These are phyloP conservation scores for Entosphenus tridentatus DNA, from an alignment of 2,113 vertebrate species.

Conservation along the genomic window DNA sequence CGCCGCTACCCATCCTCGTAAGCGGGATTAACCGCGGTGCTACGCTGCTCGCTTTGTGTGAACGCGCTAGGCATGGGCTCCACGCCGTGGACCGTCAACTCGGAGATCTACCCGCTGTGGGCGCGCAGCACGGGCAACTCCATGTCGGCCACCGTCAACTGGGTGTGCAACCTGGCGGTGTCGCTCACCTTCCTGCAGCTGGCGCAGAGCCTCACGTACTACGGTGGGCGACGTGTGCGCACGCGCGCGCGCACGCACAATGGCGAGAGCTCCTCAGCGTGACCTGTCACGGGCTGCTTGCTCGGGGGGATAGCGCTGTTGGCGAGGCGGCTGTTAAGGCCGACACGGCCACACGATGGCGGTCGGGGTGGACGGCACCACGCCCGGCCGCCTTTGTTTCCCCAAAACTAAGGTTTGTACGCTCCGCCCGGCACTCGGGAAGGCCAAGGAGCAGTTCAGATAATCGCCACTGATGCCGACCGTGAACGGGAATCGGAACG, in stretches of 20 bases:
- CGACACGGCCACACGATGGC: background rate
- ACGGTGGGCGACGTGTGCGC: slow-evolving; percentile 29
- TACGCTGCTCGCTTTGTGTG: background rate
- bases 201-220: slow-evolving; percentile 78
- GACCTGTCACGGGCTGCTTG: background rate
- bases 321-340: background rate
- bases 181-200: slow-evolving; percentile 80
- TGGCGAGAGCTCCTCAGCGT: background rate
- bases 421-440: too few relatives aligned
- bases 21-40: too few relatives aligned
- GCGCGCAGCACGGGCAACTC: slow-evolving; percentile 93
- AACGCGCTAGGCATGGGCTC: slow-evolving; percentile 56
- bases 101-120: slow-evolving; percentile 95
- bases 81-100: slow-evolving; percentile 97
- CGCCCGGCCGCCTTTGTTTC: too few relatives aligned
- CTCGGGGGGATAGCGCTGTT: background rate
- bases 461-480: too few relatives aligned
- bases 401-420: too few relatives aligned
- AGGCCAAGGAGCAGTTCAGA: too few relatives aligned
- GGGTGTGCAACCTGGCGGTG: slow-evolving; percentile 81
- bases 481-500: too few relatives aligned
- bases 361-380: background rate
- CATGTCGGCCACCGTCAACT: slow-evolving; percentile 74
- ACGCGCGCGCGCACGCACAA: background rate
- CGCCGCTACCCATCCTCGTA: too few relatives aligned